Evolutionary conservation across 2,888 invertebrate genomes (phyloP), one percentile per base, ranked within the genome.

Genomic region (Thera britannica): DNA sequence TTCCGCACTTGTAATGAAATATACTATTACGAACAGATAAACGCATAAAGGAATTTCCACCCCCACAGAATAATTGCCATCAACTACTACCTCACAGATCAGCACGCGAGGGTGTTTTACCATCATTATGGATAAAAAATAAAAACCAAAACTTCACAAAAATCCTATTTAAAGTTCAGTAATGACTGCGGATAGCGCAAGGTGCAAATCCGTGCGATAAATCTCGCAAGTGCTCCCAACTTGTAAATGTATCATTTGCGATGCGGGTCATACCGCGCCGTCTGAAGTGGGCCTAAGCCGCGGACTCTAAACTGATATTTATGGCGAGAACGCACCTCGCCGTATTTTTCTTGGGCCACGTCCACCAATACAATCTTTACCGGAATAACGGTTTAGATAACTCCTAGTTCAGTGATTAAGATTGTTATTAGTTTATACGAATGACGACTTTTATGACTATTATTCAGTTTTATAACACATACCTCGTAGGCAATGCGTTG

Each of bases 171-270:
- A 66, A 62, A 73, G 23, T 57, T 64, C 58, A 35, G 69, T 73
- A 73, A 72, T 72, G 52, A 58, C 70, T 77, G 79, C 70, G 78
- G 79, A 79, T 83, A 82, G 86, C 70, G 79, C 79, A 83, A 88
- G 87, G 88, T 88, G 86, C 76, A 74, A 80, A 81, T 79, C 85
- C 80, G 67, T 79, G 75, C 79, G 70, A 88, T 88, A 88, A 89
- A 88, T 87, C 79, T 76, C 69, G 72, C 71, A 75, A 72, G 75
- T 70, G 75, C 75, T 80, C 73, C 76, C 75, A 88, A 89, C 72
- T 88, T 88, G 75, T 79, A 90, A 90, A 90, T 89, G 83, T 87
- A 79, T 81, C 89, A 89, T 90, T 90, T 87, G 80, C 87, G 84
- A 89, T 89, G 88, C 90, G 86, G 61, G 52, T 85, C 89, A 85